A percentile compares a stretch with the other conserved stretches of the same genome.
These are phyloP conservation scores for Lamellibrachia columna DNA, from an alignment of 2,888 invertebrate species.

Conservation along the genomic window DNA sequence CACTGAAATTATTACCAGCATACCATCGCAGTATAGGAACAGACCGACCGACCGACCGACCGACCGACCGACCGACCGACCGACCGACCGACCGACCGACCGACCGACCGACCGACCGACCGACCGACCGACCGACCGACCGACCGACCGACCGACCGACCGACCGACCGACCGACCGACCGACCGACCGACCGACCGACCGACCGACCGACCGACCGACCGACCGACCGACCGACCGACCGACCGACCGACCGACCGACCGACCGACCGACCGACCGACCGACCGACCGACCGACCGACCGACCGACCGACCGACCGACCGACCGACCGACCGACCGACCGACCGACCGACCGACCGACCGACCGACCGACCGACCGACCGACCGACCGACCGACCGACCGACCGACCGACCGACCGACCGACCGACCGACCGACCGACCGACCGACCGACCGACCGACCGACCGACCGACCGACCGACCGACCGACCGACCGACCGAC, in stretches of 20 bases:
- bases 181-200: too few relatives aligned
- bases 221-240: neutral
- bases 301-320: neutral
- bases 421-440: too few relatives aligned
- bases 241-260: neutral
- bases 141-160: neutral
- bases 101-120: neutral
- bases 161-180: too few relatives aligned
- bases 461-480: too few relatives aligned
- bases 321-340: neutral
- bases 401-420: too few relatives aligned
- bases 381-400: too few relatives aligned
- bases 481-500: neutral
- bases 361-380: too few relatives aligned
- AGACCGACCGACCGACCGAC: neutral
- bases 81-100: neutral
- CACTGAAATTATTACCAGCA: too few relatives aligned
- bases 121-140: neutral
- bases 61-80: neutral
- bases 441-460: too few relatives aligned
- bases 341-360: neutral
- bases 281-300: neutral
- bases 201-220: too few relatives aligned
- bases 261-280: neutral
- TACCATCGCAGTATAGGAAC: too few relatives aligned